These are phyloP conservation scores for Phylloscopus collybita DNA, from an alignment of 2,797 vertebrate species.

Conservation along the genomic window DNA sequence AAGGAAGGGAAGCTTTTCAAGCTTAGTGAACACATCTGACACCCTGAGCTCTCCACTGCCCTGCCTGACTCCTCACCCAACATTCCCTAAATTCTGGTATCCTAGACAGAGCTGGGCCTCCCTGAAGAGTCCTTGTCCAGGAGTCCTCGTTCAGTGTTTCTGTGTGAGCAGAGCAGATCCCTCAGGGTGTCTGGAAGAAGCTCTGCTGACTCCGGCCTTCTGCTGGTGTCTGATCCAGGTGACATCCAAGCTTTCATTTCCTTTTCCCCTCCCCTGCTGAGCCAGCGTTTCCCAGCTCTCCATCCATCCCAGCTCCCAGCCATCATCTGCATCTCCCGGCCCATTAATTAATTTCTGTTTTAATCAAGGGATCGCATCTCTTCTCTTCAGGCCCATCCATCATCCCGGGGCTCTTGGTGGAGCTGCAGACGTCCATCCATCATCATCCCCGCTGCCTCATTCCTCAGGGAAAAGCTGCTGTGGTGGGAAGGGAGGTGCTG, in stretches of 20 bases:
- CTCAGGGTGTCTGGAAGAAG: not conserved
- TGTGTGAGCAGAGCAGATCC: not conserved
- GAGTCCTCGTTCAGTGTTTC: not conserved
- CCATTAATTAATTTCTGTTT: slow-evolving; percentile 43
- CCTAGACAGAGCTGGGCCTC: not conserved
- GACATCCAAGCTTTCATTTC: not conserved
- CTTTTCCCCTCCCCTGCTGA: not conserved
- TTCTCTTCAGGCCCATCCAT: not conserved
- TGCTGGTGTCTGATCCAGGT: not conserved
- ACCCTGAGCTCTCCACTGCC: not conserved
- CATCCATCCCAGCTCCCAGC: not conserved
- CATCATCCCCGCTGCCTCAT: not conserved
- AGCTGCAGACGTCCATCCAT: slow-evolving; percentile 29
- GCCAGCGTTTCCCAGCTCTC: not conserved
- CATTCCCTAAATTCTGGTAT: not conserved
- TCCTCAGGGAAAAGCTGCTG: not conserved
- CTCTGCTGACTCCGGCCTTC: not conserved
- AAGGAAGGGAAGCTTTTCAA: not conserved
- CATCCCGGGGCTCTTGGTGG: not conserved
- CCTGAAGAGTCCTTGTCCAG: not conserved
- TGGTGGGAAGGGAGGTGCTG: not conserved
- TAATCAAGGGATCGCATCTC: not conserved
- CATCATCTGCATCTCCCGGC: not conserved
- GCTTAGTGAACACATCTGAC: not conserved
- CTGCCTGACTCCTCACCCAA: not conserved